Conservation (phyloP, 2,113 vertebrate species). For the Microcebus lehilahytsara region DNA sequence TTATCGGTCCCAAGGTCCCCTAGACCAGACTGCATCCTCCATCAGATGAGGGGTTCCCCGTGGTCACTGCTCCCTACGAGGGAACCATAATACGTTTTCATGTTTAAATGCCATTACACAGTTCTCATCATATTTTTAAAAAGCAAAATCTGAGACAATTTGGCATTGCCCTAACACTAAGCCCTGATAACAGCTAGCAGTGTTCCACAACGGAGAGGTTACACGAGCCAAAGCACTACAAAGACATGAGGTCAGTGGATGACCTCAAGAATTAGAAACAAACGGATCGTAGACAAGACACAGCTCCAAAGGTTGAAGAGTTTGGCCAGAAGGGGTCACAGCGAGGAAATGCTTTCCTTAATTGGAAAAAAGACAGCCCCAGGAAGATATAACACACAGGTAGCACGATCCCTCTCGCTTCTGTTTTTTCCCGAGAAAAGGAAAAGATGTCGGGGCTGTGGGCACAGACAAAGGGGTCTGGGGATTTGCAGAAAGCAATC, state of each 20-base stretch:
- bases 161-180: conserved; percentile 8
- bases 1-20: not conserved
- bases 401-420: not conserved
- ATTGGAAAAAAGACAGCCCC: conserved; percentile 46
- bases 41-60: not conserved
- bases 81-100: not conserved
- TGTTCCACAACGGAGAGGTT: not conserved
- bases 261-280: not conserved
- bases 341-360: conserved; percentile 47
- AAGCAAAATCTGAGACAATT: conserved; percentile 1
- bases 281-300: conserved; percentile 20
- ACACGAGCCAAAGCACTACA: not conserved
- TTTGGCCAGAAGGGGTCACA: not conserved
- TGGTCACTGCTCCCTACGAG: not conserved
- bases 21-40: no score
- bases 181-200: not conserved
- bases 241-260: not conserved
- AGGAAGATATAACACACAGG: not conserved
- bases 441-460: not conserved
- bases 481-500: conserved; percentile 77
- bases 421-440: not conserved
- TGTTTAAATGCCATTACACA: not conserved
- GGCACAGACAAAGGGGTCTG: conserved; percentile 61
- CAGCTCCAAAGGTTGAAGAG: conserved; percentile 3
- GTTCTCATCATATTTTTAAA: not conserved